Evolutionary conservation across 2,888 invertebrate genomes (phyloP).

Genomic region (Drosophila pseudotakahashii): DNA sequence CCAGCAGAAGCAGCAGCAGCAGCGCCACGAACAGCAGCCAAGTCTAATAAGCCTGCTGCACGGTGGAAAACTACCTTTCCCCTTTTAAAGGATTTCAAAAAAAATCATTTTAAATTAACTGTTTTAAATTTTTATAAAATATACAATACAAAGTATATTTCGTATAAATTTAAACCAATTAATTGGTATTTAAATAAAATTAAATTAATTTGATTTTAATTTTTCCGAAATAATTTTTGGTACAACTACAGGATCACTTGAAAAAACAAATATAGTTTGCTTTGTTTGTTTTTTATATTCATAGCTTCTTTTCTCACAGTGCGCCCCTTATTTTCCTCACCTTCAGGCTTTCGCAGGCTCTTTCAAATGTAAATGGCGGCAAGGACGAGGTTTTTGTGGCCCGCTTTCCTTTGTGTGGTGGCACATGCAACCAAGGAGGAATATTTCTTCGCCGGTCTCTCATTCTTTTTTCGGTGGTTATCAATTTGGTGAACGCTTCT

Average conservation of each 20-base stretch:
- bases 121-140: too few species aligned
- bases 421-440: constrained; percentile 43
- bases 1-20: constrained; percentile 58
- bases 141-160: too few species aligned
- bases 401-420: constrained; percentile 36
- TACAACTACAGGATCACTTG: too few species aligned
- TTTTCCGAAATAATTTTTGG: too few species aligned
- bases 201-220: too few species aligned
- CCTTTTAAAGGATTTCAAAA: not conserved
- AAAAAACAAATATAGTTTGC: too few species aligned
- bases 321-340: constrained; percentile 55
- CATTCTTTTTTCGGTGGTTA: constrained; percentile 65
- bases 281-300: not conserved
- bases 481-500: constrained; percentile 66
- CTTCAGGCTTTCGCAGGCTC: constrained; percentile 57
- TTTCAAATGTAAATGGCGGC: constrained; percentile 75
- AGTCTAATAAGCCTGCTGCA: constrained; percentile 67
- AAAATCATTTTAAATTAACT: too few species aligned
- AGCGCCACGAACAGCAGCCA: constrained; percentile 18
- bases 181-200: too few species aligned
- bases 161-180: too few species aligned
- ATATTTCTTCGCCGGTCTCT: constrained; percentile 30
- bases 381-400: constrained; percentile 54
- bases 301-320: not conserved
- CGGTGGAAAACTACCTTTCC: not conserved